A percentile compares a stretch with the other conserved stretches of the same genome.
These are phyloP conservation scores for Sebastes cheni DNA, from an alignment of 2,797 vertebrate genomes.

Conservation along the genomic window DNA sequence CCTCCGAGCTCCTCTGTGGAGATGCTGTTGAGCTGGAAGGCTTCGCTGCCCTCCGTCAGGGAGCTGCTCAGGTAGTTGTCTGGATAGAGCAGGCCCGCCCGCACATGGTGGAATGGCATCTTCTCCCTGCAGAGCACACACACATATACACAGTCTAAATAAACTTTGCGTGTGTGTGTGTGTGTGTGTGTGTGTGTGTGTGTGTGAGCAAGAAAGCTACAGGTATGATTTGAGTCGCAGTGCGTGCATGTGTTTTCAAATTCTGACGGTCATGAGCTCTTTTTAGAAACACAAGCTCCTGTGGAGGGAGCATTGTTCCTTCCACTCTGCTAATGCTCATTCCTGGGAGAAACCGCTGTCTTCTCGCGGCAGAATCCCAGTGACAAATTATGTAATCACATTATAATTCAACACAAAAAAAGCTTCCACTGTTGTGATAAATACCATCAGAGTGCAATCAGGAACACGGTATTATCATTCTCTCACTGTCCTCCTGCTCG, in stretches of 20 bases:
- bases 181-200: not conserved
- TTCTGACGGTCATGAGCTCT: conserved; percentile 6
- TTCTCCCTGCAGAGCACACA: conserved; percentile 84
- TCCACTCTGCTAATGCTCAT: conserved; percentile 58
- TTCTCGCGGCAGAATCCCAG: conserved; percentile 52
- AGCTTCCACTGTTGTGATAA: conserved; percentile 44
- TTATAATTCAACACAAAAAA: conserved; percentile 63
- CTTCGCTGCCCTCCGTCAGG: conserved; percentile 90
- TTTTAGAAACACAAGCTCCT: conserved; percentile 63
- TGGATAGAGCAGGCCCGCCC: conserved; percentile 94
- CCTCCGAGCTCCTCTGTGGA: conserved; percentile 94
- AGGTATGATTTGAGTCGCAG: conserved; percentile 13
- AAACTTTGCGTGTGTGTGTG: not conserved
- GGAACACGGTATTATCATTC: conserved; percentile 11
- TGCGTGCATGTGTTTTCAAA: conserved; percentile 13
- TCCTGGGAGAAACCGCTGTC: conserved; percentile 49
- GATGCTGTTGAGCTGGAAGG: conserved; percentile 93
- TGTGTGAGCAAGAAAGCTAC: not conserved
- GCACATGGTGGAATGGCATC: conserved; percentile 98
- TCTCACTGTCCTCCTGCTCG: not conserved
- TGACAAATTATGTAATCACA: conserved; percentile 72
- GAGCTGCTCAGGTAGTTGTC: conserved; percentile 95
- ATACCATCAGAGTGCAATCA: conserved; percentile 39
- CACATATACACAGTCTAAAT: conserved; percentile 31
- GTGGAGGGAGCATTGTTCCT: conserved; percentile 46